A percentile compares a stretch with the other conserved stretches of the same genome.
phyloP scores from a whole-genome alignment of 2,797 vertebrate genomes.

The Sebastes hubbsi region DNA sequence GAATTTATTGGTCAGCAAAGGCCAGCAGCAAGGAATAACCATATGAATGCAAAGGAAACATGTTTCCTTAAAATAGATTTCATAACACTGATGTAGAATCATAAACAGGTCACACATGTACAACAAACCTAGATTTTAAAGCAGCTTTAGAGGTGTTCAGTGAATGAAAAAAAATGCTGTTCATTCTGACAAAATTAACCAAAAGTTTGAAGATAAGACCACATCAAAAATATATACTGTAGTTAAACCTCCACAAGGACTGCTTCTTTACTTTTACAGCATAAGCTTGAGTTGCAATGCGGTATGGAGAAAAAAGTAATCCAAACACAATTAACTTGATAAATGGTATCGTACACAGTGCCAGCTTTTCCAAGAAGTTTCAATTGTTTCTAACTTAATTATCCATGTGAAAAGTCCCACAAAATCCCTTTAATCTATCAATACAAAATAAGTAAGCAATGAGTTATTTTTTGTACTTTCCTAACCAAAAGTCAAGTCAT shows the following conservation, averaged over 20 bases:
- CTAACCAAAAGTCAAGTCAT: constrained; percentile 48
- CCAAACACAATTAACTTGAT: background rate
- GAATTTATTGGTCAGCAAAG: constrained; percentile 65
- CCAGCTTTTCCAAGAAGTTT: background rate
- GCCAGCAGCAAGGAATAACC: constrained; percentile 34
- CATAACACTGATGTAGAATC: constrained; percentile 19
- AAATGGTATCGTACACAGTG: background rate
- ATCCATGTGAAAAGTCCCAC: background rate
- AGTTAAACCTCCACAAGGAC: background rate
- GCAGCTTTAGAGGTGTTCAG: background rate
- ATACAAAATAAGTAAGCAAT: constrained; percentile 17
- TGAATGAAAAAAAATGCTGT: constrained; percentile 11
- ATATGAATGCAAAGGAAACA: constrained; percentile 24
- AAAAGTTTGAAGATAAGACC: background rate
- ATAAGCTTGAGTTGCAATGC: constrained; percentile 6
- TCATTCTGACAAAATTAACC: background rate
- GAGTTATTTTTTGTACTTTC: constrained; percentile 30
- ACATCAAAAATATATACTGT: background rate
- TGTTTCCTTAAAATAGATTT: background rate
- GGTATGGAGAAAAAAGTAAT: background rate
- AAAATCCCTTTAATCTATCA: background rate
- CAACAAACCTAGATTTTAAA: constrained; percentile 25
- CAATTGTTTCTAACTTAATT: background rate
- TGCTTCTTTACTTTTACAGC: background rate
- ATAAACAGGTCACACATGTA: constrained; percentile 16